Conservation (phyloP, 1,140 invertebrate species). For the Kradibia gibbosae region DNA sequence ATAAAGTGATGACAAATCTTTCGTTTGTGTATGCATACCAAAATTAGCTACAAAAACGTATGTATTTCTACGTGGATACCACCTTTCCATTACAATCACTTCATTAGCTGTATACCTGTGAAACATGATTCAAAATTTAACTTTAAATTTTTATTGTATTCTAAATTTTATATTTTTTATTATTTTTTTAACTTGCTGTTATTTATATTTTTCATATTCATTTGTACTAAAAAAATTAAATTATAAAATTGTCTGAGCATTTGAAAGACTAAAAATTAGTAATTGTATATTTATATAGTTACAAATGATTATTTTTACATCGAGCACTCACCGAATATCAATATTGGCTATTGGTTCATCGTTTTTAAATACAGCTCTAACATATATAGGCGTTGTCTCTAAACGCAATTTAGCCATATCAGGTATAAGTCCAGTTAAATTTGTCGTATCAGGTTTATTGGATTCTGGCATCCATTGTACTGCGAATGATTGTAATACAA, state of each 20-base stretch:
- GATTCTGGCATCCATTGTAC: conserved; percentile 77
- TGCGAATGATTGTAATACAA: conserved; percentile 51
- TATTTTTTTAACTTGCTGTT: background rate
- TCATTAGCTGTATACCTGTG: conserved; percentile 75
- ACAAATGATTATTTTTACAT: too few relatives aligned
- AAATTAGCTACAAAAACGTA: conserved; percentile 83
- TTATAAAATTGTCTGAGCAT: too few relatives aligned
- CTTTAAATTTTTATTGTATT: too few relatives aligned
- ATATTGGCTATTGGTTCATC: conserved; percentile 77
- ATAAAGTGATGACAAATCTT: conserved; percentile 81
- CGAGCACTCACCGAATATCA: conserved; percentile 74
- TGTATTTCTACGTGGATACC: conserved; percentile 82
- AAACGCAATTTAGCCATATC: conserved; percentile 75
- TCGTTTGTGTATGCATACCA: conserved; percentile 73
- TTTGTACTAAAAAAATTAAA: too few relatives aligned
- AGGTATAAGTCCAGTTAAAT: conserved; percentile 72
- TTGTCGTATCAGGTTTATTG: conserved; percentile 64
- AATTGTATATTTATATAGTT: too few relatives aligned
- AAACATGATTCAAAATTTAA: too few relatives aligned
- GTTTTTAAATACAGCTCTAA: conserved; percentile 79
- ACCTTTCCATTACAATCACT: conserved; percentile 81
- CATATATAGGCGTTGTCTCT: conserved; percentile 79
- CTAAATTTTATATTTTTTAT: too few relatives aligned
- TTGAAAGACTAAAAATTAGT: too few relatives aligned
- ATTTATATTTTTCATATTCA: too few relatives aligned